Evolutionary conservation across 1,140 invertebrate species (phyloP).

Genomic region (Eumaeus atala): DNA sequence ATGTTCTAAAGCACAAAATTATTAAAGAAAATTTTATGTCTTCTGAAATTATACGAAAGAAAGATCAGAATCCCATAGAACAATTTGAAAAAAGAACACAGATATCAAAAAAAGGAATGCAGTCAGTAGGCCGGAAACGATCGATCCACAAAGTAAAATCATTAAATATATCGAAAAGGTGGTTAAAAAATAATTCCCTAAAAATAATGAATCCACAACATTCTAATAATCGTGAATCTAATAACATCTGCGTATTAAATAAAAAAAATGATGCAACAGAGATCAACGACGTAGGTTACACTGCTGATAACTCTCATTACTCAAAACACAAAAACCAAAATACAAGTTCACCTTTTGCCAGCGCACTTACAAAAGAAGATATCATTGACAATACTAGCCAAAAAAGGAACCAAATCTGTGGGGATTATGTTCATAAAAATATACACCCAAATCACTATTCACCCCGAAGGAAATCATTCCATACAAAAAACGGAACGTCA

Average conservation of each 20-base stretch:
- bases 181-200: constrained; percentile 30
- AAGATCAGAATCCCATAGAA: constrained; percentile 16
- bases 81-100: constrained; percentile 27
- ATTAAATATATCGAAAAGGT: constrained; percentile 51
- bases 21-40: constrained; percentile 28
- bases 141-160: constrained; percentile 60
- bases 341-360: not conserved
- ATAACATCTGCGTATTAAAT: not conserved
- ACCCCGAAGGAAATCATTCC: not conserved
- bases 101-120: constrained; percentile 24
- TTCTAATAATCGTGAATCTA: too few relatives aligned
- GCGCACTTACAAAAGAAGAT: too few relatives aligned
- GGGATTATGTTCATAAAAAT: not conserved
- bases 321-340: not conserved
- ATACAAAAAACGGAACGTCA: not conserved
- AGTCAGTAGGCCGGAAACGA: constrained; percentile 3
- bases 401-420: not conserved
- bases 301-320: not conserved
- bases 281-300: not conserved
- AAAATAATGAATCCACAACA: constrained; percentile 3
- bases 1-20: constrained; percentile 46
- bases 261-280: not conserved
- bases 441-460: constrained; percentile 22
- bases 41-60: constrained; percentile 16
- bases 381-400: too few relatives aligned